Percentiles rank a stretch among this genome's conserved stretches.
These are phyloP conservation scores for Andrena minutula DNA, from an alignment of 2,888 invertebrate species.

Conservation along the genomic window DNA sequence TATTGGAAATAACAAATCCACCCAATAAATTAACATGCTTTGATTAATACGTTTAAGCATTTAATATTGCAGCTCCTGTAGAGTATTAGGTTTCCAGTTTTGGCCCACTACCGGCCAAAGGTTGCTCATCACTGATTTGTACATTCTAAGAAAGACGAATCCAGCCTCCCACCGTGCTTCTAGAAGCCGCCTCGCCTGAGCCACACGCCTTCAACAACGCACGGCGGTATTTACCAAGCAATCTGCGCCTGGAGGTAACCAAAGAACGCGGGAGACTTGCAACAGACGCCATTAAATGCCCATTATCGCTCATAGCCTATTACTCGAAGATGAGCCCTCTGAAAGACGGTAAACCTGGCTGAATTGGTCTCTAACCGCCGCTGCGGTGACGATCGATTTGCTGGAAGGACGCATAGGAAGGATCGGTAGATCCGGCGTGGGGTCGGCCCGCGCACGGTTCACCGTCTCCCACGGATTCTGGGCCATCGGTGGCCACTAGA, in stretches of 20 bases:
- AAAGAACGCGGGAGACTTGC: background rate
- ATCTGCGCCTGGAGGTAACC: background rate
- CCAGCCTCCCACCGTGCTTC: too few species aligned
- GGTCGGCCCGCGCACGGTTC: background rate
- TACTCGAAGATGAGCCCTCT: background rate
- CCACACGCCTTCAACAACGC: too few species aligned
- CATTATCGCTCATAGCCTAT: background rate
- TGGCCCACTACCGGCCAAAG: too few species aligned
- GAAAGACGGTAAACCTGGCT: background rate
- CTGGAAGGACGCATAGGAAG: constrained; percentile 9
- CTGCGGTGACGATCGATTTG: constrained; percentile 1
- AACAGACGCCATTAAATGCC: constrained; percentile 17
- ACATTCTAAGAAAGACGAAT: too few species aligned
- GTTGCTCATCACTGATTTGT: too few species aligned
- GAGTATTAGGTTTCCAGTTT: too few species aligned
- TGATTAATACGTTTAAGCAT: too few species aligned
- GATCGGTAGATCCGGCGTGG: background rate
- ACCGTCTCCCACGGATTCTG: constrained; percentile 66
- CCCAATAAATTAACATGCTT: too few species aligned
- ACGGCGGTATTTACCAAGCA: background rate
- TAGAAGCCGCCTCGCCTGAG: too few species aligned
- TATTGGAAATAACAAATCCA: too few species aligned
- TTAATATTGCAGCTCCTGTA: too few species aligned
- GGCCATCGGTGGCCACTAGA: constrained; percentile 54
- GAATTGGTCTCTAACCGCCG: background rate